These are phyloP conservation scores for Scopus umbretta DNA, from an alignment of 2,113 vertebrate genomes.

Conservation along the genomic window DNA sequence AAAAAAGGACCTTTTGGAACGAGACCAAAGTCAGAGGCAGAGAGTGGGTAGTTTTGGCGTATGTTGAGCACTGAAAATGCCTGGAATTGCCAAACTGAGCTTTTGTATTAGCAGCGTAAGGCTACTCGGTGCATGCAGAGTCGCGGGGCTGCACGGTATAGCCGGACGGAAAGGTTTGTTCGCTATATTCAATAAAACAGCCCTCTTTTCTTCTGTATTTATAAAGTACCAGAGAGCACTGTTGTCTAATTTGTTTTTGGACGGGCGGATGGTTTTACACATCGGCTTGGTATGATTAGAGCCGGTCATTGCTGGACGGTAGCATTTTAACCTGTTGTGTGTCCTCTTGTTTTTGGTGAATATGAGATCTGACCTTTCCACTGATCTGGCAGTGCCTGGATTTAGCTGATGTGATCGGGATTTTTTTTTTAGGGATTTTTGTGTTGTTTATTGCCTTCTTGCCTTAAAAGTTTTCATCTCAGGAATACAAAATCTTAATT, in stretches of 20 bases:
- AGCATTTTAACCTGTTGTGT: conserved; percentile 63
- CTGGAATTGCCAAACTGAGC: conserved; percentile 64
- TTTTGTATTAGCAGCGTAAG: conserved; percentile 53
- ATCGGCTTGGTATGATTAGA: conserved; percentile 51
- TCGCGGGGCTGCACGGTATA: conserved; percentile 26
- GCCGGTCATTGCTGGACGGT: conserved; percentile 12
- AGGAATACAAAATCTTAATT: conserved; percentile 3
- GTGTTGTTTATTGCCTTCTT: conserved; percentile 8
- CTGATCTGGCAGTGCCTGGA: not conserved
- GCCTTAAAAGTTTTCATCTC: conserved; percentile 15
- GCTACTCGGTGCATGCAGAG: conserved; percentile 37
- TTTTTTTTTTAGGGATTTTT: not conserved
- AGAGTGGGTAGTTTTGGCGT: conserved; percentile 67
- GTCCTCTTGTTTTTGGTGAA: conserved; percentile 27
- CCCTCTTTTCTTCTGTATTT: conserved; percentile 47
- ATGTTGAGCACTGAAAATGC: conserved; percentile 54
- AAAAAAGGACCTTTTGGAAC: conserved; percentile 57
- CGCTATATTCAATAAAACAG: conserved; percentile 39
- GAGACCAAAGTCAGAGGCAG: conserved; percentile 54
- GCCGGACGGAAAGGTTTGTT: conserved; percentile 62
- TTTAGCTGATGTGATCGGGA: not conserved
- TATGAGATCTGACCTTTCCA: not conserved
- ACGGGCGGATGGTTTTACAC: conserved; percentile 49
- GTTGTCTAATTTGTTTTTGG: conserved; percentile 55
- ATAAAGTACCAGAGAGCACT: conserved; percentile 50